phyloP scores from a whole-genome alignment of 2,888 invertebrate species.

The Yponomeuta evonymella region DNA sequence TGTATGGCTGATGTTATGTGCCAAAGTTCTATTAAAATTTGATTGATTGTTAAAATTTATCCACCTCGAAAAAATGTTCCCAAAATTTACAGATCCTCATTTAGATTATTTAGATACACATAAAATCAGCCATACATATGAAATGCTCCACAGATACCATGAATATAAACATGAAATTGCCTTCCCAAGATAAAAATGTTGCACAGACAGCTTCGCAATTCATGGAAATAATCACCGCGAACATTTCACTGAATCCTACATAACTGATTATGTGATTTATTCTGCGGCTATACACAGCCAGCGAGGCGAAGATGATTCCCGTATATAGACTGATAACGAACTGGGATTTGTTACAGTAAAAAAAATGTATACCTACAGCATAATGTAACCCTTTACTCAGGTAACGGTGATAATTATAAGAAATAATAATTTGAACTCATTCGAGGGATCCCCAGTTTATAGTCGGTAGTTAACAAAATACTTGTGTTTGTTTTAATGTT shows the following conservation, averaged over 20 bases:
- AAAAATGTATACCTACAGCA: background rate
- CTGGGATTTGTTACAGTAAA: background rate
- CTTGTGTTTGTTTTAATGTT: slow-evolving; percentile 16
- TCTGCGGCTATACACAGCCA: background rate
- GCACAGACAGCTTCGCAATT: slow-evolving; percentile 28
- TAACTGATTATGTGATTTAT: slow-evolving; percentile 7
- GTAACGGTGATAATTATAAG: background rate
- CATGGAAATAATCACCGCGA: slow-evolving; percentile 52
- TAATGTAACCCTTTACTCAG: background rate
- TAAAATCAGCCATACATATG: background rate
- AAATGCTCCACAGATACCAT: background rate
- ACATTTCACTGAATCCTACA: slow-evolving; percentile 35
- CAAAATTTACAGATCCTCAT: too few species aligned
- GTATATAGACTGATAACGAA: slow-evolving; percentile 4
- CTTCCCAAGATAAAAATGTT: background rate
- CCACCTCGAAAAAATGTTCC: too few species aligned
- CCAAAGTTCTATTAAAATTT: too few species aligned
- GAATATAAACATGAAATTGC: background rate
- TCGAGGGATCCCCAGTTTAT: slow-evolving; percentile 11
- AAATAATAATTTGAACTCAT: slow-evolving; percentile 12
- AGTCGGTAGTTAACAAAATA: slow-evolving; percentile 13
- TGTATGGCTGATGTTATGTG: too few species aligned
- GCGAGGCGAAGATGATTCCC: background rate
- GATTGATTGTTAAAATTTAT: too few species aligned
- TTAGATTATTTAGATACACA: background rate